Conservation (phyloP, 2,113 vertebrate species). For the Microtus oregoni region DNA sequence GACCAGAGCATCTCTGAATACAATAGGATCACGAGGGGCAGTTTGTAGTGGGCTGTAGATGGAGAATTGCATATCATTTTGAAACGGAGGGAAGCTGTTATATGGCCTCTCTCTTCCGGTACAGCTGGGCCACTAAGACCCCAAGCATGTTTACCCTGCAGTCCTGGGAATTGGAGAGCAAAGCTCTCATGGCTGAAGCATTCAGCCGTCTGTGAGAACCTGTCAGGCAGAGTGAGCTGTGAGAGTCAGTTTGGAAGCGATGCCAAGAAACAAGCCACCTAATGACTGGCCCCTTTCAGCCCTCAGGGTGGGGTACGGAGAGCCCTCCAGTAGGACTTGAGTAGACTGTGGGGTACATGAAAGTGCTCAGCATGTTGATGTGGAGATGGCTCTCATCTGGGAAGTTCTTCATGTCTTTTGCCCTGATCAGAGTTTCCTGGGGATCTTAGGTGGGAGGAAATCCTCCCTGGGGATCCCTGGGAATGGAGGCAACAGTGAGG, state of each 20-base stretch:
- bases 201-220: background rate
- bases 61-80: background rate
- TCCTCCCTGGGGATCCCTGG: background rate
- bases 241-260: background rate
- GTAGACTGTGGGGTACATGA: background rate
- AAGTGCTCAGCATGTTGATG: background rate
- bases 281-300: background rate
- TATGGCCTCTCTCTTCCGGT: too few species aligned
- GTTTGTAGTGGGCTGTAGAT: background rate
- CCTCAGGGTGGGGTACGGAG: background rate
- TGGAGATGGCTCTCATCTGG: too few species aligned
- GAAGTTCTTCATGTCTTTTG: background rate
- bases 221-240: background rate
- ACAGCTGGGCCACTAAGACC: background rate
- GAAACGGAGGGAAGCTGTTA: background rate
- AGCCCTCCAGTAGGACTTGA: background rate
- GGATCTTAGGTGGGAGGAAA: background rate
- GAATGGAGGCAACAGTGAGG: background rate
- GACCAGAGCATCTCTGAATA: background rate
- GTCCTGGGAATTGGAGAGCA: background rate
- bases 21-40: background rate
- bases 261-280: background rate
- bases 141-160: background rate
- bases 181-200: background rate
- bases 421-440: background rate